Conservation (phyloP, 2,797 vertebrate genomes). For the Sphenodon punctatus region DNA sequence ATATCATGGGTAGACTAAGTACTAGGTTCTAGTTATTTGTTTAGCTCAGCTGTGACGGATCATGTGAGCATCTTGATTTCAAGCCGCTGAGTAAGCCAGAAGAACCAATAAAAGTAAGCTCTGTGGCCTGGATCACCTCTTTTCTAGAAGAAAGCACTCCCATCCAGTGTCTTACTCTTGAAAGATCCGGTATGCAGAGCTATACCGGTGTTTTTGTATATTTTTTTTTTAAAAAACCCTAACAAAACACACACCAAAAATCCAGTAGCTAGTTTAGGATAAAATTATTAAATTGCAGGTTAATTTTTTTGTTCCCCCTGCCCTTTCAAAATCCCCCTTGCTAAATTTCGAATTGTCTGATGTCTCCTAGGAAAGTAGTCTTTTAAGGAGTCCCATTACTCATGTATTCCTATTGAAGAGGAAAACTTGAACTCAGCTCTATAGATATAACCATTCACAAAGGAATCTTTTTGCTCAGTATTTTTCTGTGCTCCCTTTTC, state of each 20-base stretch:
- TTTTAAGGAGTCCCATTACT: background rate
- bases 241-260: background rate
- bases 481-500: background rate
- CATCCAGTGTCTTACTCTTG: background rate
- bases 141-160: background rate
- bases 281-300: background rate
- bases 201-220: background rate
- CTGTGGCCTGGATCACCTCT: background rate
- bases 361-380: background rate
- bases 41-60: background rate
- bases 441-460: background rate
- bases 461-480: background rate
- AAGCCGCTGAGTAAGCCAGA: background rate
- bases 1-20: background rate
- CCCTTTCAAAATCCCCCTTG: no score
- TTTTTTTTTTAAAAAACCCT: background rate
- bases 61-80: background rate
- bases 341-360: background rate
- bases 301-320: no score
- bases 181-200: background rate
- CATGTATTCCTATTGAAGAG: background rate
- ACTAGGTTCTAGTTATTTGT: background rate
- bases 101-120: background rate
- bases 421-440: background rate
- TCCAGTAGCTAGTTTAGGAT: background rate